Base-by-base conservation (phyloP, 2,888 invertebrate species). In the Rotaria sp. region DNA sequence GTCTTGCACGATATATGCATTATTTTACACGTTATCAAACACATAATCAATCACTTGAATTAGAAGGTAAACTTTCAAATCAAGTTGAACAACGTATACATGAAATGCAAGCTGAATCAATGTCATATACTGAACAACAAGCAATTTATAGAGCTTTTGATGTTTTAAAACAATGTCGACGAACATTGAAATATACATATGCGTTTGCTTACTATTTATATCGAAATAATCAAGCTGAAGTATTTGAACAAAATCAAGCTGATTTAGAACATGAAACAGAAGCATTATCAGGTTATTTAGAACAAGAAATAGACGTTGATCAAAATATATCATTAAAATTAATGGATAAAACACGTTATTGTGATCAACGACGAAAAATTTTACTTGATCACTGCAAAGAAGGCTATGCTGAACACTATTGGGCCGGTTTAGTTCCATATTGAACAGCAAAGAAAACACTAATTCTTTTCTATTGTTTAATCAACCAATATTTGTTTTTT, bases 251-350 rank as follows among this genome's bases (percentile, higher is more conserved):
- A 11, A 80, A 80, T 80, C 80, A 80, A n/a, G 41, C 80, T 3
- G 45, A 80, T 80, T 45, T 80, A n/a, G 80, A 80, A 80, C 41
- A 26, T n/a, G 80, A 26, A 45, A 80, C 45, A 4, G 80, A 80
- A 80, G 80, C 41, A 2, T 80, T 80, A 45, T 45, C 80, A 4
- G 80, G 80, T n/a, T 97, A 97, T 92, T 94, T 99, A 90, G 98
- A 99, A 93, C 93, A 97, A 90, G 97, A 99, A 92, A 96, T 98
- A 91, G 96, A 96, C 88, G 95, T 95, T 90, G 97, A 97, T 87
- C 96, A 95, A 88, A 96, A 96, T 91, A 96, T 98, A 91, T 98
- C 98, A 92, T 97, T 97, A 92, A 97, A 96, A 93, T 97, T 98
- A 90, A 96, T 96, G 93, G 97, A 97, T 91, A 97, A 97, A 93